A percentile compares a stretch with the other conserved stretches of the same genome.
These are phyloP conservation scores for Melieria omissa DNA, from an alignment of 2,888 invertebrate genomes.

Conservation along the genomic window DNA sequence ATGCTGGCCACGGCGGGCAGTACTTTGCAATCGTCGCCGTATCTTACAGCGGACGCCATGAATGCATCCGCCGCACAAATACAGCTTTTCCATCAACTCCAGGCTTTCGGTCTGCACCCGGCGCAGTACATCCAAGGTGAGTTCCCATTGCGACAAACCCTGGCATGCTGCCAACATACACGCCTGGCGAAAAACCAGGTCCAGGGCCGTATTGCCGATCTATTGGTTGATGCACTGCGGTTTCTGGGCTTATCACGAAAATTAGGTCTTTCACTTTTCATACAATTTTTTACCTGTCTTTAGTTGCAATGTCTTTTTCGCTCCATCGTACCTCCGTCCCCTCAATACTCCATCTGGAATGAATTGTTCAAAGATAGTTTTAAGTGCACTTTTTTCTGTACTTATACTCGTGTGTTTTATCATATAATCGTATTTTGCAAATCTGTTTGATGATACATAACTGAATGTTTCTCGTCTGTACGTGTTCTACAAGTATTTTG, in stretches of 20 bases:
- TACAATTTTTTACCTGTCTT: not conserved
- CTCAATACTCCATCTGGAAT: not conserved
- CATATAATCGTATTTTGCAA: conserved; percentile 3
- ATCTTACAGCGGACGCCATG: conserved; percentile 69
- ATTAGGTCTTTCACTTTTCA: not conserved
- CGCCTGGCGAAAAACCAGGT: too few species aligned
- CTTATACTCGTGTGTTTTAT: not conserved
- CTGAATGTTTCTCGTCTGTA: conserved; percentile 22
- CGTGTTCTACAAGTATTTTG: conserved; percentile 8
- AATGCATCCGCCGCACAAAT: conserved; percentile 68
- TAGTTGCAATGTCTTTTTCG: not conserved
- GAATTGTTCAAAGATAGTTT: not conserved
- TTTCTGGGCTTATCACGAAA: too few species aligned
- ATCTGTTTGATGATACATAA: not conserved
- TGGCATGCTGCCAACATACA: too few species aligned
- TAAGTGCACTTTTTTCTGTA: conserved; percentile 22
- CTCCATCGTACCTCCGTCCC: not conserved
- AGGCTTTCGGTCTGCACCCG: conserved; percentile 73
- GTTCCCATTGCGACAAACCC: conserved; percentile 35
- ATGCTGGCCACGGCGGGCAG: conserved; percentile 54
- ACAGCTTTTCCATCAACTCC: conserved; percentile 74
- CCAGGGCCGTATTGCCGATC: too few species aligned
- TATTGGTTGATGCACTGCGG: too few species aligned
- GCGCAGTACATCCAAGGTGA: conserved; percentile 72
- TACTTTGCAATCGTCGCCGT: conserved; percentile 66